Evolutionary conservation across 2,797 vertebrate genomes (phyloP).

Genomic region (Sibirionetta formosa): DNA sequence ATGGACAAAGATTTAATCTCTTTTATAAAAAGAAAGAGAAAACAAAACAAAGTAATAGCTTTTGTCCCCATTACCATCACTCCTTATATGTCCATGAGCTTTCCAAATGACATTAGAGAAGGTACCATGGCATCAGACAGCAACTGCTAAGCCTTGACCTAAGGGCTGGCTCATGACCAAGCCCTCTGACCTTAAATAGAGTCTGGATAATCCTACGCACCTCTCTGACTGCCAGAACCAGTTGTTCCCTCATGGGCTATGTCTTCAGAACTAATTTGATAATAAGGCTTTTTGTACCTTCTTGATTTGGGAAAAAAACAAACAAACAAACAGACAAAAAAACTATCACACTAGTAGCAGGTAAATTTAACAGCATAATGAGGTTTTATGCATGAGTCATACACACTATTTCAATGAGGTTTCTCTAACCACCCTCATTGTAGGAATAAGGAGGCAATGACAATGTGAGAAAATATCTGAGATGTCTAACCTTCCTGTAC

Average conservation of each 20-base stretch:
- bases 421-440: background rate
- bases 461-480: background rate
- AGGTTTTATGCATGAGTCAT: background rate
- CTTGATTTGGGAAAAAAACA: background rate
- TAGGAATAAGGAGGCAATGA: background rate
- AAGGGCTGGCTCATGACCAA: background rate
- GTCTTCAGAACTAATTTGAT: background rate
- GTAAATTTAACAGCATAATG: background rate
- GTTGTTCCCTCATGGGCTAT: background rate
- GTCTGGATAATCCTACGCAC: background rate
- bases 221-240: background rate
- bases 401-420: background rate
- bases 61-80: background rate
- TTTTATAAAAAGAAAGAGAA: background rate
- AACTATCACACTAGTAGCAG: background rate
- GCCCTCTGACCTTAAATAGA: background rate
- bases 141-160: background rate
- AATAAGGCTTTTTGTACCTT: background rate
- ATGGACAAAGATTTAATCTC: background rate
- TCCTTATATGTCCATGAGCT: background rate
- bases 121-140: background rate
- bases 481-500: background rate
- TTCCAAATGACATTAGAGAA: background rate
- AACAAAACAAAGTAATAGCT: background rate
- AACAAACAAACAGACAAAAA: too few species aligned